A percentile compares a stretch with the other conserved stretches of the same genome.
Conservation (phyloP, 2,113 vertebrate species). For the Lycocorax pyrrhopterus region DNA sequence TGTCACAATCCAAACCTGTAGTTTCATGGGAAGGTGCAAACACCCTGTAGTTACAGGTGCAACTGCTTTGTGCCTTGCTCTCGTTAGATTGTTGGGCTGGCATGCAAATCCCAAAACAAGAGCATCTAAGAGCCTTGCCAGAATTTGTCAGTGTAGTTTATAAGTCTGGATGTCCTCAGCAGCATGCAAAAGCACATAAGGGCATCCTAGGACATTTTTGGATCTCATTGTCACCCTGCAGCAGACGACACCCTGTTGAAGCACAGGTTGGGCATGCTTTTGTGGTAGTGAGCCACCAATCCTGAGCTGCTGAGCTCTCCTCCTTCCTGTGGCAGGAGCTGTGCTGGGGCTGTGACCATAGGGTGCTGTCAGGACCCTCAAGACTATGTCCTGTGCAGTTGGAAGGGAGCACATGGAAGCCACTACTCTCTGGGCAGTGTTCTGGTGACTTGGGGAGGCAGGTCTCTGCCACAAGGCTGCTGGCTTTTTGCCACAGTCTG, state of each 20-base stretch:
- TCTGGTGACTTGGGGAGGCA: neutral
- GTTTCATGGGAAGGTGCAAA: neutral
- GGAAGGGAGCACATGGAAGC: neutral
- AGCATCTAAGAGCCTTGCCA: neutral
- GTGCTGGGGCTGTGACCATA: neutral
- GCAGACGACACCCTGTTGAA: fast-evolving
- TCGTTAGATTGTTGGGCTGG: neutral
- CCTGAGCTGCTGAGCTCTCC: neutral
- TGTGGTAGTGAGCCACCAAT: neutral
- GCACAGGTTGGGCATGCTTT: neutral
- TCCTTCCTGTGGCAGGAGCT: neutral
- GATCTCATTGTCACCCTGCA: neutral
- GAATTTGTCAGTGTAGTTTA: neutral
- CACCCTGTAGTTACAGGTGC: neutral
- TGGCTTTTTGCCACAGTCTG: neutral
- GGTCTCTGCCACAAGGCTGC: neutral
- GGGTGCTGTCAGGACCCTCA: neutral
- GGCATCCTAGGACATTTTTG: neutral
- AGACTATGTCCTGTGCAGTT: neutral
- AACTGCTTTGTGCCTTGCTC: neutral
- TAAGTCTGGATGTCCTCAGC: neutral
- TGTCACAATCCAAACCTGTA: neutral
- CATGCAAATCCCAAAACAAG: neutral
- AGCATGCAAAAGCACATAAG: fast-evolving
- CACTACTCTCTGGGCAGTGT: fast-evolving